Evolutionary conservation across 1,140 invertebrate species (phyloP).

Genomic region (Zophobas atratus): DNA sequence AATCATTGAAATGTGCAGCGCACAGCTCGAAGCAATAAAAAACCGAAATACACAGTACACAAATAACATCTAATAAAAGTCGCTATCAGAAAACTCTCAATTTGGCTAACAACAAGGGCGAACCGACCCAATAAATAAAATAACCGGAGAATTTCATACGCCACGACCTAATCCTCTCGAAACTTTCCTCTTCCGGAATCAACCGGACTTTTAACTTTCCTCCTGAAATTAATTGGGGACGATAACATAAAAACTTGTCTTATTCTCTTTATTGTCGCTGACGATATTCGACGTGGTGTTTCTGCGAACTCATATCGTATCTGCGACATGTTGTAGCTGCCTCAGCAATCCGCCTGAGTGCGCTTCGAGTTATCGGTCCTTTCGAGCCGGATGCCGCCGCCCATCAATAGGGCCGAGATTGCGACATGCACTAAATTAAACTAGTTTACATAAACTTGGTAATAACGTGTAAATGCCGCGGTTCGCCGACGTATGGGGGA

Average conservation of each 20-base stretch:
- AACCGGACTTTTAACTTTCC: conserved; percentile 6
- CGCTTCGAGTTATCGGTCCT: conserved; percentile 6
- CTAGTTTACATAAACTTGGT: conserved; percentile 21
- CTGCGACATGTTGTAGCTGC: background rate
- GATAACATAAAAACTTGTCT: no score
- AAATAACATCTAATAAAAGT: conserved; percentile 16
- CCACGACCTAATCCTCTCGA: conserved; percentile 21
- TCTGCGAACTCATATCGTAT: no score
- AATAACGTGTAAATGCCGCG: conserved; percentile 14
- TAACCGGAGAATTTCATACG: conserved; percentile 4
- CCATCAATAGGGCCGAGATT: conserved; percentile 16
- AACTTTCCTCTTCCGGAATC: conserved; percentile 7
- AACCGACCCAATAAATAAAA: conserved; percentile 3
- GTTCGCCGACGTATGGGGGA: background rate
- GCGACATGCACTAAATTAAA: conserved; percentile 21
- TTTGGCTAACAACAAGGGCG: conserved; percentile 1
- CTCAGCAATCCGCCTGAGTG: conserved; percentile 9
- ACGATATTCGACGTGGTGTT: no score
- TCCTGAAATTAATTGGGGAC: conserved; percentile 10
- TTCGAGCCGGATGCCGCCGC: background rate
- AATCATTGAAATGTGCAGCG: background rate
- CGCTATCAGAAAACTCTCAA: conserved; percentile 11
- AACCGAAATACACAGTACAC: background rate
- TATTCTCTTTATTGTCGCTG: no score
- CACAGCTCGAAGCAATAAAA: background rate